Conservation (phyloP, 1,140 invertebrate genomes). For the Cepaea nemoralis region DNA sequence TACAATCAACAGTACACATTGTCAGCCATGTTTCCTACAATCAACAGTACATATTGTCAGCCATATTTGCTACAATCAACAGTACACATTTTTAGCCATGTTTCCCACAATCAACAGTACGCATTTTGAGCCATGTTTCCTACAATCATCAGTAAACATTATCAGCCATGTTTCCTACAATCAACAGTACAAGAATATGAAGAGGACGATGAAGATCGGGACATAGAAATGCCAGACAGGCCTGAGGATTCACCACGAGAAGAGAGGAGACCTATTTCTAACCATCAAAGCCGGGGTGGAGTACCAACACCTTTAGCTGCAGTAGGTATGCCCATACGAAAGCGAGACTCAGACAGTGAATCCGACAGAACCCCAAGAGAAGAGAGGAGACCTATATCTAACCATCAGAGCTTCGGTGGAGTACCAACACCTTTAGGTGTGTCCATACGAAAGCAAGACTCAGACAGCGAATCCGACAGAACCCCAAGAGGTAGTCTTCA, state of each 20-base stretch:
- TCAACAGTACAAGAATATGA: conserved; percentile 14
- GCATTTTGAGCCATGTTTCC: no score
- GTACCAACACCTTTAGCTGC: conserved; percentile 31
- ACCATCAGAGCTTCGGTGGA: conserved; percentile 1
- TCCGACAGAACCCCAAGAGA: background rate
- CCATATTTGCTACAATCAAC: no score
- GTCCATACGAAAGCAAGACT: background rate
- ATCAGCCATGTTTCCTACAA: no score
- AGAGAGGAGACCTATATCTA: conserved; percentile 1
- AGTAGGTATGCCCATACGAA: background rate
- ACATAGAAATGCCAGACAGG: background rate
- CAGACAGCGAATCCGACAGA: conserved; percentile 1
- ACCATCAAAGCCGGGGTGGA: background rate
- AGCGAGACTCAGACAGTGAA: background rate
- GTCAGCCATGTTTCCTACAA: no score
- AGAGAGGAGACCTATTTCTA: conserved; percentile 1
- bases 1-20: no score
- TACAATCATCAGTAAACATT: no score
- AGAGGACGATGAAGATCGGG: conserved; percentile 22
- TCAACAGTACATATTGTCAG: no score
- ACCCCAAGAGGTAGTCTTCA: background rate
- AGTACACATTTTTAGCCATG: no score
- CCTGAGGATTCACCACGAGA: conserved; percentile 23
- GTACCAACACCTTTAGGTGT: conserved; percentile 19
- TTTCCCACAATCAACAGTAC: no score